phyloP scores from a whole-genome alignment of 2,797 vertebrate genomes.

The Hirundo rustica region DNA sequence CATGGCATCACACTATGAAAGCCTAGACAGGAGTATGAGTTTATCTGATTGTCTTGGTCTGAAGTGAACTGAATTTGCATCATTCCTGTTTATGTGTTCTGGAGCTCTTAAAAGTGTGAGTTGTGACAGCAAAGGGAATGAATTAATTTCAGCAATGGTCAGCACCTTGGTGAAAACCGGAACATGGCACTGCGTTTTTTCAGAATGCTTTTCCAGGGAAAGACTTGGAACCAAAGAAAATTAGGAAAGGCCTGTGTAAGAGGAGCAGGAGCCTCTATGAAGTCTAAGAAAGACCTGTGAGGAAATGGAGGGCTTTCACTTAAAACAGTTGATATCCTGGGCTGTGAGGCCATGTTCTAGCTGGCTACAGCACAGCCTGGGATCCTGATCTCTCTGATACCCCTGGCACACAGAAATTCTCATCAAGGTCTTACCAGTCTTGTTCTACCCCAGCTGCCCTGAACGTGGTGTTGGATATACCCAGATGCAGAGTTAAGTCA shows the following conservation, averaged over 20 bases:
- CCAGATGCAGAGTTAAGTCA: neutral
- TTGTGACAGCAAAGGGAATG: neutral
- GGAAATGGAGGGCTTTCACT: neutral
- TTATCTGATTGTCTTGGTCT: neutral
- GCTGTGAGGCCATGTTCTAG: fast-evolving
- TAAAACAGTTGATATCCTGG: neutral
- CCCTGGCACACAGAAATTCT: fast-evolving
- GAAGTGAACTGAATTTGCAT: neutral
- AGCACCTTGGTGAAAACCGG: neutral
- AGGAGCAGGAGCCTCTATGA: neutral
- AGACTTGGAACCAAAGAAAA: neutral
- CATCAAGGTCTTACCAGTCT: neutral
- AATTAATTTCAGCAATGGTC: neutral
- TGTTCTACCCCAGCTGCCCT: neutral
- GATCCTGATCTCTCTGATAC: neutral
- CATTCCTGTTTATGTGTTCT: neutral
- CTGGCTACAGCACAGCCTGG: neutral
- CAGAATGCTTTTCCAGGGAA: neutral
- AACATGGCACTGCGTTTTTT: neutral
- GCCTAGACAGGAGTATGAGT: neutral
- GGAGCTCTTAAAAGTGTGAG: neutral
- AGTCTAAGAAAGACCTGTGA: neutral
- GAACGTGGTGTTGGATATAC: fast-evolving
- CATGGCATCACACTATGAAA: neutral
- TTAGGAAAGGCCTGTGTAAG: neutral